Evolutionary conservation across 1,140 invertebrate genomes (phyloP).

Genomic region (Dendroctonus ponderosae): DNA sequence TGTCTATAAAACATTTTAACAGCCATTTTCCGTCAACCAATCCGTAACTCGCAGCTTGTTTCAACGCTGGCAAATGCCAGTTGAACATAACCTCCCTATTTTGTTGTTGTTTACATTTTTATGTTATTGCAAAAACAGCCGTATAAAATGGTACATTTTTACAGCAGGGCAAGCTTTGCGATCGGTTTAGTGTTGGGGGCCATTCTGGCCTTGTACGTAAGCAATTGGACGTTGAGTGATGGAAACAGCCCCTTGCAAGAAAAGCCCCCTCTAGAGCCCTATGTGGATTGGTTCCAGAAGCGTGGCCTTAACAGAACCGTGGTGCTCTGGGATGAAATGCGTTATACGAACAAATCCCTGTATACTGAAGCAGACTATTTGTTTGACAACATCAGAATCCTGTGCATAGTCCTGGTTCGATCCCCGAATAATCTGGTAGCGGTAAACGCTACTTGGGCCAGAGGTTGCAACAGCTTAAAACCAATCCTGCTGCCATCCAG

Average conservation of each 20-base stretch:
- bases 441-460: slow-evolving; percentile 41
- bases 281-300: slow-evolving; percentile 38
- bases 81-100: slow-evolving; percentile 5
- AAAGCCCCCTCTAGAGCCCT: no score
- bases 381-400: slow-evolving; percentile 36
- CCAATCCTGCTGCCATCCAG: slow-evolving; percentile 29
- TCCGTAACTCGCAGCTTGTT: no score
- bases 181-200: slow-evolving; percentile 31
- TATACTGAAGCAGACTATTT: slow-evolving; percentile 41
- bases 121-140: background rate
- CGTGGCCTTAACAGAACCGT: slow-evolving; percentile 23
- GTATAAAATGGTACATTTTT: slow-evolving; percentile 34
- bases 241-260: no score
- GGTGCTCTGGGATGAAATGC: slow-evolving; percentile 38
- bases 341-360: slow-evolving; percentile 38
- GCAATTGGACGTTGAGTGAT: background rate
- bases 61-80: no score
- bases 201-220: slow-evolving; percentile 19
- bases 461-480: slow-evolving; percentile 39
- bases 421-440: slow-evolving; percentile 38
- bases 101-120: slow-evolving; percentile 3
- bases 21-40: no score
- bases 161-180: slow-evolving; percentile 28
- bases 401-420: slow-evolving; percentile 41
- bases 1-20: no score